Evolutionary conservation across 2,113 vertebrate genomes (phyloP).

Genomic region (Rhinopomastus cyanomelas): DNA sequence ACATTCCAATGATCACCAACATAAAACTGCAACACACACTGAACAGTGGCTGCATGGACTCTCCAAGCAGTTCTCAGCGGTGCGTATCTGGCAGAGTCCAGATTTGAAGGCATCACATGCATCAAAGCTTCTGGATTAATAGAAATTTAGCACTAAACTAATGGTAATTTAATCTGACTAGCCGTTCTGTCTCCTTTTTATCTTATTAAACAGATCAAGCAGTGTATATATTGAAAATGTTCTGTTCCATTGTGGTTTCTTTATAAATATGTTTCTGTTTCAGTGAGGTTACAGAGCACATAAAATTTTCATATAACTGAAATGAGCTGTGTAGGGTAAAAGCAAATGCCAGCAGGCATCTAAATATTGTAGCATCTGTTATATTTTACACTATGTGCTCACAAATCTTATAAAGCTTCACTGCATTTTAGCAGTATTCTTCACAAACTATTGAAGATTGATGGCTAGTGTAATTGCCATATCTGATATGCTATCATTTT

Average conservation of each 20-base stretch:
- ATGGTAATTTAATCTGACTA: slow-evolving; percentile 33
- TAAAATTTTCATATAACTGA: slow-evolving; percentile 79
- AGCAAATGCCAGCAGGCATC: slow-evolving; percentile 89
- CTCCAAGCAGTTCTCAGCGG: neutral
- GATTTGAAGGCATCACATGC: neutral
- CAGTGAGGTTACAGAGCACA: slow-evolving; percentile 65
- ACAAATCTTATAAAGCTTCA: slow-evolving; percentile 81
- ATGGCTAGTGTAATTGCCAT: slow-evolving; percentile 69
- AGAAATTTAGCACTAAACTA: neutral
- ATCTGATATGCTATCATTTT: slow-evolving; percentile 62
- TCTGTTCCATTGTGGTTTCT: slow-evolving; percentile 56
- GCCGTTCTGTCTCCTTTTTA: slow-evolving; percentile 28
- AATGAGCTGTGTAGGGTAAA: slow-evolving; percentile 87
- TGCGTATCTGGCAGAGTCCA: neutral
- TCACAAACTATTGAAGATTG: slow-evolving; percentile 76
- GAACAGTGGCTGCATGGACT: neutral
- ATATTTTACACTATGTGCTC: slow-evolving; percentile 86
- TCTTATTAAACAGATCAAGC: slow-evolving; percentile 50
- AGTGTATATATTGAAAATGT: slow-evolving; percentile 40
- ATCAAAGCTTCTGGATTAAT: neutral
- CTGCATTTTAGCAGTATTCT: slow-evolving; percentile 67
- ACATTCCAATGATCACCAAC: neutral
- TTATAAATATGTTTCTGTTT: slow-evolving; percentile 70
- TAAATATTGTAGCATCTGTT: slow-evolving; percentile 89
- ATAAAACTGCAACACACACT: accelerated